Evolutionary conservation across 2,797 vertebrate genomes (phyloP).

Genomic region (Calcarius lapponicus): DNA sequence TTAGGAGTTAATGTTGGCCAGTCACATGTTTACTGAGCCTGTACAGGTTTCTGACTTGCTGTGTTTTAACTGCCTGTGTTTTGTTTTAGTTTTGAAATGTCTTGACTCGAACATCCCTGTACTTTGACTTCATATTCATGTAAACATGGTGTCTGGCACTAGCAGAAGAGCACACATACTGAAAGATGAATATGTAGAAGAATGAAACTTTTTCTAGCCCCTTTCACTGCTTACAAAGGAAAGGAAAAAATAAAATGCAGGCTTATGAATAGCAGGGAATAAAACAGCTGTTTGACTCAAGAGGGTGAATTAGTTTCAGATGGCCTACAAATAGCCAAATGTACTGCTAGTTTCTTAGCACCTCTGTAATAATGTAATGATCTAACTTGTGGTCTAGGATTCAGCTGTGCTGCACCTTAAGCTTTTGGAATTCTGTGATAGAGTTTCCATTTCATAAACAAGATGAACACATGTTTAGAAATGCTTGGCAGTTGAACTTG

Average conservation of each 20-base stretch:
- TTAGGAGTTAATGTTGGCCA: not conserved
- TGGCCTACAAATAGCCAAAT: not conserved
- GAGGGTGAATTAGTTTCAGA: not conserved
- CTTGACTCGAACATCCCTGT: not conserved
- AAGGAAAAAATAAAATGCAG: not conserved
- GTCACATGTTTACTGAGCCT: not conserved
- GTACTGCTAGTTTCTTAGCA: not conserved
- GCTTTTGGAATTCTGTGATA: slow-evolving; percentile 17
- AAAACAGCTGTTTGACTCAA: not conserved
- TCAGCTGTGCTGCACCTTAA: slow-evolving; percentile 2
- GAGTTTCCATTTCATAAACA: slow-evolving; percentile 45
- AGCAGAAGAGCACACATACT: not conserved
- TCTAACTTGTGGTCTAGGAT: not conserved
- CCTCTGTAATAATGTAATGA: not conserved
- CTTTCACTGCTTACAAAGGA: not conserved
- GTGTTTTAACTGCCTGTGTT: not conserved
- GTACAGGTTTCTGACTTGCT: not conserved
- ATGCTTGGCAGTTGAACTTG: slow-evolving; percentile 59
- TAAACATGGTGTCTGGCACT: not conserved
- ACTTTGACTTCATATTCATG: not conserved
- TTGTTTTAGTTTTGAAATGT: not conserved
- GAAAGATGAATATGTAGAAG: not conserved
- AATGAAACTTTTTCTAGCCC: not conserved
- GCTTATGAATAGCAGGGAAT: not conserved
- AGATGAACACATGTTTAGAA: slow-evolving; percentile 47